Evolutionary conservation across 2,113 vertebrate species (phyloP).

Genomic region (Gnathonemus longibarbis): DNA sequence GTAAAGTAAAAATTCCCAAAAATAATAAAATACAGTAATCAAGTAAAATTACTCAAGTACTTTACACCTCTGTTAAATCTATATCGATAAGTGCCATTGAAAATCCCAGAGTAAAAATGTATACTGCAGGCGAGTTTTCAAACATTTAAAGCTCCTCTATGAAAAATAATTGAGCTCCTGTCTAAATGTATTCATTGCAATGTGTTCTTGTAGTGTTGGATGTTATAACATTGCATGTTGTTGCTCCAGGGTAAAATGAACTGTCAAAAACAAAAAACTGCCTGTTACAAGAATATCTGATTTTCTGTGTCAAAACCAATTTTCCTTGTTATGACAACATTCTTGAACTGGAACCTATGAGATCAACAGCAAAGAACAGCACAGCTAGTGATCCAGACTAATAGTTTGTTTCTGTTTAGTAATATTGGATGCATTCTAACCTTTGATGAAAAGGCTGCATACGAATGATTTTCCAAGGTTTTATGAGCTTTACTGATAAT

Average conservation of each 20-base stretch:
- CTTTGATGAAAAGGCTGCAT: neutral
- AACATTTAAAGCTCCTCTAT: neutral
- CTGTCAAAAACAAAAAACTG: neutral
- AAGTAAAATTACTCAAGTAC: no score
- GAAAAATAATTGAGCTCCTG: neutral
- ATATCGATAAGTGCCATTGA: neutral
- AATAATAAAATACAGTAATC: no score
- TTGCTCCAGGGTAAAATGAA: neutral
- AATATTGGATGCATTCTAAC: neutral
- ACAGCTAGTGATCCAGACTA: neutral
- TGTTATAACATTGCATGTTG: neutral
- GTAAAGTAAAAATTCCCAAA: no score
- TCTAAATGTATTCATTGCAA: neutral
- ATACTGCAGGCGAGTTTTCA: no score
- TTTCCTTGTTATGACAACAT: neutral
- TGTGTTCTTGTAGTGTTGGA: neutral
- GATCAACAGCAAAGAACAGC: neutral
- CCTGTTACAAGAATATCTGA: neutral
- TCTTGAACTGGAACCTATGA: neutral
- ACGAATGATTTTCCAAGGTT: neutral
- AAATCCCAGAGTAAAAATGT: neutral
- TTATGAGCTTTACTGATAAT: neutral
- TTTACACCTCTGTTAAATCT: neutral
- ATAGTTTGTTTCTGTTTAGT: neutral
- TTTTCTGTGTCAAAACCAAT: neutral